Evolutionary conservation across 2,888 invertebrate genomes (phyloP), one percentile per base, ranked within the genome.

Genomic region (Digitonthophagus gazella): DNA sequence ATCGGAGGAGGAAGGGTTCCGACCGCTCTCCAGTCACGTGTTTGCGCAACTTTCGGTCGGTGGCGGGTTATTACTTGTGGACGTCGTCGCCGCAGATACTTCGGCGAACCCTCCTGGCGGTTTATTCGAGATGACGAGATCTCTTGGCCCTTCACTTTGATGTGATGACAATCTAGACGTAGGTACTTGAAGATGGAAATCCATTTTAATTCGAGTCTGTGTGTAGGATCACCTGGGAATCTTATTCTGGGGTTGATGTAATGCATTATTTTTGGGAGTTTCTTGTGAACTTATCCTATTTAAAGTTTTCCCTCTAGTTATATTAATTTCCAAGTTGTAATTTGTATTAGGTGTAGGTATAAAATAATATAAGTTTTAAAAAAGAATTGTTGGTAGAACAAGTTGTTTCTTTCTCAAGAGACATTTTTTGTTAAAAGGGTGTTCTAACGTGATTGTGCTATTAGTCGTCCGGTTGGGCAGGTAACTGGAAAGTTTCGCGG

Each of bases 401-500:
- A n/a, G n/a, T n/a, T n/a, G n/a, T 44, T 44, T 44, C 11, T 1
- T 44, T 44, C 11, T 44, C 3, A 44, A 11, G 28, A 5, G 8
- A 3, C 6, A 44, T 6, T 44, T 11, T 44, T 44, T 44, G n/a
- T n/a, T 44, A 8, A 44, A 8, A 44, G 28, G 28, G 6, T 11
- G 28, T 44, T 11, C 8, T 44, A 58, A 18, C 18, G 8, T 11
- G 6, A 44, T 11, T 44, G 28, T 44, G 28, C 28, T 44, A 68
- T 65, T 68, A 68, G 65, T 65, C 58, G 22, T n/a, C 44, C 16
- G 44, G n/a, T n/a, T n/a, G n/a, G n/a, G 64, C 58, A 64, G 64
- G 75, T 75, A 76, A 78, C 80, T 79, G 78, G 76, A 80, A 81
- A 81, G 80, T 81, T 81, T 77, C 81, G 80, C 79, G 73, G 80